Conservation (phyloP, 1,140 invertebrate genomes). For the Halyomorpha halys region DNA sequence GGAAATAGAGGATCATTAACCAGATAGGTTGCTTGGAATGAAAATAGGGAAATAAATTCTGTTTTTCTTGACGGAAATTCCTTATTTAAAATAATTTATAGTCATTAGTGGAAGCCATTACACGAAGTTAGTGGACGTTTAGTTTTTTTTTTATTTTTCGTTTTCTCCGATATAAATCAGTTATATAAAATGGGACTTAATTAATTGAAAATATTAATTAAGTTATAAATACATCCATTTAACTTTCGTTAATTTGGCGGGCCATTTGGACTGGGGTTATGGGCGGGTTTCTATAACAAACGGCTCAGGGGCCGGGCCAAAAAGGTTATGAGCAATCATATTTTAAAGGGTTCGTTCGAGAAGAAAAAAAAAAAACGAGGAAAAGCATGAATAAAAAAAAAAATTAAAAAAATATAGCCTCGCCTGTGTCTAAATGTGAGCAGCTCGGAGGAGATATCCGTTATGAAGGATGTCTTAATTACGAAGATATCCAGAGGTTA, state of each 20-base stretch:
- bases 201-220: slow-evolving; percentile 9
- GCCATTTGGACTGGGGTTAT: not conserved
- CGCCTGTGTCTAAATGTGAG: slow-evolving; percentile 3
- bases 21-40: too few relatives aligned
- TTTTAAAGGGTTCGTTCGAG: not conserved
- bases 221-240: not conserved
- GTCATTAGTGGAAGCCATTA: too few relatives aligned
- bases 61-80: too few relatives aligned
- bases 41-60: too few relatives aligned
- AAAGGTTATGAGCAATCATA: slow-evolving; percentile 5
- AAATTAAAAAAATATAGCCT: too few relatives aligned
- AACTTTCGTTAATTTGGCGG: slow-evolving; percentile 10
- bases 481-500: not conserved
- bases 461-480: slow-evolving; percentile 10
- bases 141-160: not conserved
- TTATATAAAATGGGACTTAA: not conserved
- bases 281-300: not conserved
- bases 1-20: too few relatives aligned
- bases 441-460: not conserved
- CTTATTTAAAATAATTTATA: too few relatives aligned
- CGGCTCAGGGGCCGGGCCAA: not conserved
- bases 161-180: not conserved
- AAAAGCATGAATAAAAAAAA: too few relatives aligned
- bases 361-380: too few relatives aligned
- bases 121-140: too few relatives aligned